Base-by-base conservation (phyloP, 2,797 vertebrate genomes). In the Choloepus didactylus region DNA sequence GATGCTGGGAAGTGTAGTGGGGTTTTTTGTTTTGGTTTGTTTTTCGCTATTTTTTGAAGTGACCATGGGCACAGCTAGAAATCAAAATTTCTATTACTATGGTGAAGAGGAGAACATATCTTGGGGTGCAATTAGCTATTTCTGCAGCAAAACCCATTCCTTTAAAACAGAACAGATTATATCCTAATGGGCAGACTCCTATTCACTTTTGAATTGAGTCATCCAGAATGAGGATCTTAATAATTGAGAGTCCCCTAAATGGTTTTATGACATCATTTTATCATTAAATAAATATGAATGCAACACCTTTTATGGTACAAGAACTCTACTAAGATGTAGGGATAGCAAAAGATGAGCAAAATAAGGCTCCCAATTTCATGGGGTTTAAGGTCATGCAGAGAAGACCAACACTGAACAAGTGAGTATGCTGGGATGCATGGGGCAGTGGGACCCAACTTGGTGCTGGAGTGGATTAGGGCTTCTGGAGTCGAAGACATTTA, bases 401-500 rank as follows among this genome's bases (percentile, higher is more conserved):
- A 69, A 85, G 19, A 27, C 41, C 31, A 10, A 12, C 0, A 5
- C 31, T 9, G 49, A 51, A 27, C 4, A 9, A 4, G n/a, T 0
- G 38, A 15, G 16, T 19, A 0, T 31, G 54, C 46, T 12, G 38
- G 56, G 49, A 70, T 27, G 41, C 29, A 4, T 0, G 1, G 18
- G 1, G 19, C 19, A 59, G 25, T 82, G 38, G 56, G 79, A 27
- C 46, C 21, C 12, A 46, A 2, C 4, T 8, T 4, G 27, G 18
- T 3, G 14, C 7, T 23, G 19, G 29, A 3, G 3, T 10, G 2
- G 8, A 9, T 21, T 2, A 38, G 46, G 23, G 12, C 5, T 54
- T 18, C 54, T 56, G 56, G 56, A 56, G 56, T 21, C 21, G 56
- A 56, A 18, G 56, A 56, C 31, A 49, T 51, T 44, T 27, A 3